Evolutionary conservation across 1,140 invertebrate species (phyloP), one percentile per base, ranked within the genome.

Genomic region (Rhysida immarginata): DNA sequence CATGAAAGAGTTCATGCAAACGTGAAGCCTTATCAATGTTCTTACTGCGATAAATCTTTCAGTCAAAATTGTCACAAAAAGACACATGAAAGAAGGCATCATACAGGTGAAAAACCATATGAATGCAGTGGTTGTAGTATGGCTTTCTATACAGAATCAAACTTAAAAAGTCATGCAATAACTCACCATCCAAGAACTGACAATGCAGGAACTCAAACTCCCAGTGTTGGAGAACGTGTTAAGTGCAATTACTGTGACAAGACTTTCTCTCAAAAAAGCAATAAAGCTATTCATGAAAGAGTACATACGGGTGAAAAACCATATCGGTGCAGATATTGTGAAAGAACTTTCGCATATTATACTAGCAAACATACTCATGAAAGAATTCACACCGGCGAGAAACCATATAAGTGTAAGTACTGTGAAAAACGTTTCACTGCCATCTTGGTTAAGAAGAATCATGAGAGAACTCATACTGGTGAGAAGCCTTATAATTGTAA

Each of bases 131-230:
- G 5, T 3, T 46, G 44, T 23, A 16, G 16, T 8, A 60, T 56
- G 41, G 23, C 8, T 11, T 60, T 60, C 21, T n/a, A 27, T 23
- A 26, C 42, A 18, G 13, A 54, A 24, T 24, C 49, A 2, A 24
- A 48, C 45, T 29, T 61, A 18, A 44, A 53, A 23, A 51, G 23
- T 23, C 58, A 61, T 46, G 46, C 48, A 45, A 41, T 42, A 18
- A 16, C 21, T 16, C 44, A 82, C 61, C 72, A 81, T 54, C 75
- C 78, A 60, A 69, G 69, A n/a, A 68, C 71, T 59, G 58, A 74
- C 21, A 59, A 71, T n/a, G 59, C 61, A 20, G 60, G 59, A 53
- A 58, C 52, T 27, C 35, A 61, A 24, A 68, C 65, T 18, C 75
- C 75, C 60, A 74, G 69, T 3, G 72, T 71, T 0, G 68, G 72